phyloP scores from a whole-genome alignment of 2,888 invertebrate genomes.

The Pachliopta kotzebuea region DNA sequence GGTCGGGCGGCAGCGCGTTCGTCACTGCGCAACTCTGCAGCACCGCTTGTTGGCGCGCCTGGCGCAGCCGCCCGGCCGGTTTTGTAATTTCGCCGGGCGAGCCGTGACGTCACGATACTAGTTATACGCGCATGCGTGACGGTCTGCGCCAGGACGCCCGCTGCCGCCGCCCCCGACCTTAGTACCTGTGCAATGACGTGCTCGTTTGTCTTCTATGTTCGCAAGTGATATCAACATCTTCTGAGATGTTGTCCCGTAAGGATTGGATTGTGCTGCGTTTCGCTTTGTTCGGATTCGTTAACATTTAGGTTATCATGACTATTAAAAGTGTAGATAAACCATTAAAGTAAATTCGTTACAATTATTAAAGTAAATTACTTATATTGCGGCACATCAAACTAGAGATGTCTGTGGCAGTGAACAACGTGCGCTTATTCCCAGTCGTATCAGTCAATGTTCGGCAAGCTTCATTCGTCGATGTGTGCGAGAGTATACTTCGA shows the following conservation, averaged over 20 bases:
- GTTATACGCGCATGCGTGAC: conserved; percentile 76
- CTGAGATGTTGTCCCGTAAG: conserved; percentile 17
- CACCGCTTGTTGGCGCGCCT: conserved; percentile 49
- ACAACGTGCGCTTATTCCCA: conserved; percentile 56
- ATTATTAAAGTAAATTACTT: conserved; percentile 23
- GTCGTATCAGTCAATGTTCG: conserved; percentile 54
- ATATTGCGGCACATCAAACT: conserved; percentile 33
- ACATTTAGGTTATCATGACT: conserved; percentile 23
- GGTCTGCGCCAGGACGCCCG: conserved; percentile 70
- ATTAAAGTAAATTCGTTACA: conserved; percentile 2
- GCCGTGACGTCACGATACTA: conserved; percentile 78
- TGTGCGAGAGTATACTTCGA: conserved; percentile 58
- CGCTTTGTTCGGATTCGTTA: conserved; percentile 29
- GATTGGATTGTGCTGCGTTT: conserved; percentile 12
- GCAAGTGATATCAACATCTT: conserved; percentile 33
- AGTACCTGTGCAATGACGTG: conserved; percentile 71
- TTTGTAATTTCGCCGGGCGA: conserved; percentile 76
- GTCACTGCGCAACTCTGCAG: conserved; percentile 66
- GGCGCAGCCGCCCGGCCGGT: conserved; percentile 70
- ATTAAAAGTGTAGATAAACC: conserved; percentile 27
- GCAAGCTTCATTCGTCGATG: conserved; percentile 53
- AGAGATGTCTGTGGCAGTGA: conserved; percentile 48
- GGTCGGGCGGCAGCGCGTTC: conserved; percentile 76
- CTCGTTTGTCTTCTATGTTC: conserved; percentile 54
- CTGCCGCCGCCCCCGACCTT: conserved; percentile 72